Evolutionary conservation across 2,888 invertebrate genomes (phyloP).

Genomic region (Tanytarsus gracilentus): DNA sequence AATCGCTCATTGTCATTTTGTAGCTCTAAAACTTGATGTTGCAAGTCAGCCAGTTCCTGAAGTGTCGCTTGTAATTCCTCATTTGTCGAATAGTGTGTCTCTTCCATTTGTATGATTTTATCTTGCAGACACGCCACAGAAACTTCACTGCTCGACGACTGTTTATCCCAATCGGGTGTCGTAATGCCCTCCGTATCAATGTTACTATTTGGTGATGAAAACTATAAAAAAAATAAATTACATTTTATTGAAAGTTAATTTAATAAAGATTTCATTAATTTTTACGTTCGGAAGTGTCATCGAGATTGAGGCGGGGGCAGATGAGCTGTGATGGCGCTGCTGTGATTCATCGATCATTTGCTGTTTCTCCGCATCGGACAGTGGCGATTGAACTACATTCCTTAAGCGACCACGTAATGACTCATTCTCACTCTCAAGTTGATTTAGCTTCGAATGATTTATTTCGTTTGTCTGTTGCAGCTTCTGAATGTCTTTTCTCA

Average conservation of each 20-base stretch:
- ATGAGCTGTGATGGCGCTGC: slow-evolving; percentile 63
- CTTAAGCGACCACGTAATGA: slow-evolving; percentile 62
- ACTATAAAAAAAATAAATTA: slow-evolving; percentile 20
- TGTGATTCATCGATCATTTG: slow-evolving; percentile 63
- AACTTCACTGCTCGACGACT: slow-evolving; percentile 82
- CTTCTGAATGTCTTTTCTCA: slow-evolving; percentile 59
- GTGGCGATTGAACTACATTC: slow-evolving; percentile 70
- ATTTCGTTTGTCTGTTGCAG: slow-evolving; percentile 53
- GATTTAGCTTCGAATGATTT: slow-evolving; percentile 53
- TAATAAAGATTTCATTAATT: not conserved
- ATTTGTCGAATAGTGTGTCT: slow-evolving; percentile 61
- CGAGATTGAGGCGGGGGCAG: slow-evolving; percentile 71
- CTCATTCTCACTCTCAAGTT: slow-evolving; percentile 68
- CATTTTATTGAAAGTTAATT: not conserved
- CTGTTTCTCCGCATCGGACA: slow-evolving; percentile 75
- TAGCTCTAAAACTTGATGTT: slow-evolving; percentile 75
- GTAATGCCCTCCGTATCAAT: slow-evolving; percentile 57
- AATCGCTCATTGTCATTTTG: slow-evolving; percentile 81
- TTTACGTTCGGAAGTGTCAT: slow-evolving; percentile 40
- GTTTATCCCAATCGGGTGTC: slow-evolving; percentile 86
- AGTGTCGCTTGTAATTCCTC: slow-evolving; percentile 90
- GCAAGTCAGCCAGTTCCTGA: slow-evolving; percentile 83
- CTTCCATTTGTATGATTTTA: slow-evolving; percentile 66
- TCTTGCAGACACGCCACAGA: slow-evolving; percentile 90
- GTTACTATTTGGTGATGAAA: slow-evolving; percentile 40